Base-by-base conservation (phyloP, 2,113 vertebrate species). In the Channa argus region DNA sequence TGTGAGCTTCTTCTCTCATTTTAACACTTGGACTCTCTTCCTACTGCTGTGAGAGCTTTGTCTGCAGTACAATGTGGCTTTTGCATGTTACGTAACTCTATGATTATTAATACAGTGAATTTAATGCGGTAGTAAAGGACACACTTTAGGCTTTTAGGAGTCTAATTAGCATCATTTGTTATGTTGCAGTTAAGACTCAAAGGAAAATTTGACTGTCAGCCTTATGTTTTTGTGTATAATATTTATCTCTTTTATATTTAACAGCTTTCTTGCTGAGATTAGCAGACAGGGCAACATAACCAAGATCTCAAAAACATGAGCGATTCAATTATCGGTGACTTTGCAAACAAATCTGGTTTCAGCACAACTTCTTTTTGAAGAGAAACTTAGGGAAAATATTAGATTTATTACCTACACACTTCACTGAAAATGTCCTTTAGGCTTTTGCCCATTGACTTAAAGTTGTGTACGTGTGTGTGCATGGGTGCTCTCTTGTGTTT, bases 41-140 rank as follows among this genome's bases (percentile, higher is more conserved):
- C 64, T 10, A 63, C 53, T 44, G 3, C 47, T 75, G 36, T 63
- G n/a, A 53, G 9, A 54, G 45, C 54, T 51, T 83, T 46, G 14
- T 75, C 50, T 82, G 75, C 56, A 55, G 77, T 55, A 60, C 34
- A 34, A 24, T 24, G 24, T 24, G 24, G 46, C 50, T 8, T n/a
- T 36, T 13, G 34, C 15, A 7, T 38, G 14, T 60, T 50, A 0
- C 62, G 6, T 45, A 8, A 9, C 15, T 43, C 14, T 1, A 3
- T 45, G 24, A 24, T 64, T n/a, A 46, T 6, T 33, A 55, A 8
- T 24, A 24, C 24, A 24, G 24, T 5, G 34, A 46, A 24, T 24
- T 24, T 24, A 24, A 24, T 24, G 24, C 24, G 2, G 11, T 37
- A 24, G 12, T 10, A 9, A 34, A 12, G 4, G 14, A 6, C 24